Evolutionary conservation across 2,113 vertebrate species (phyloP), one percentile per base, ranked within the genome.

Genomic region (Hippolais icterina): DNA sequence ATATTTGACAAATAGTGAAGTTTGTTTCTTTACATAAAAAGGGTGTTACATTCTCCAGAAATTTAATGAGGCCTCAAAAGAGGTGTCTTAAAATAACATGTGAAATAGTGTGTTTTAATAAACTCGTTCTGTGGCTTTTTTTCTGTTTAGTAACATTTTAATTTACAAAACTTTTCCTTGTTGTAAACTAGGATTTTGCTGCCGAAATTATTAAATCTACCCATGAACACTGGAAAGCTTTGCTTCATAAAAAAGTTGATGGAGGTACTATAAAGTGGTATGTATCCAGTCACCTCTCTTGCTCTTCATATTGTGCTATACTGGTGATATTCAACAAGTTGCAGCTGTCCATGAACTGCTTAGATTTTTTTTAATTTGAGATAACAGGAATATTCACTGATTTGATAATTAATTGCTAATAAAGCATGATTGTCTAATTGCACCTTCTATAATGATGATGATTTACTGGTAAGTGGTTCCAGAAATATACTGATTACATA

Each of bases 181-280:
- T 88, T 92, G 69, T 91, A 53, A 94, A 95, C 78, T 83, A 99
- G 99, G 98, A 98, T 79, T 99, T 99, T 98, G 99, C 99, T 71
- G 70, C 99, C 85, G 97, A 99, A 89, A 94, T 99, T 61, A 98
- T 99, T 87, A 98, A 98, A 91, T 98, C 98, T 75, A 98, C 99
- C 59, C 99, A 99, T 74, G 97, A 98, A 96, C 98, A 97, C 95
- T 99, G 99, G 99, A 99, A 98, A 97, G 98, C 98, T 68, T 97
- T 99, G 97, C 97, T 99, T 89, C 98, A 98, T 92, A 98, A 98
- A 96, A 98, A 98, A 94, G 90, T 94, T 41, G 97, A 98, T n/a
- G 87, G 96, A 90, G 98, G 98, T 33, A 72, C 97, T 53, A 98
- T 99, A 94, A 98, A 98, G 75, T 99, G 99, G 99, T 99, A 96